These are phyloP conservation scores for Eulemur albifrons DNA, from an alignment of 2,797 vertebrate genomes.

Conservation along the genomic window DNA sequence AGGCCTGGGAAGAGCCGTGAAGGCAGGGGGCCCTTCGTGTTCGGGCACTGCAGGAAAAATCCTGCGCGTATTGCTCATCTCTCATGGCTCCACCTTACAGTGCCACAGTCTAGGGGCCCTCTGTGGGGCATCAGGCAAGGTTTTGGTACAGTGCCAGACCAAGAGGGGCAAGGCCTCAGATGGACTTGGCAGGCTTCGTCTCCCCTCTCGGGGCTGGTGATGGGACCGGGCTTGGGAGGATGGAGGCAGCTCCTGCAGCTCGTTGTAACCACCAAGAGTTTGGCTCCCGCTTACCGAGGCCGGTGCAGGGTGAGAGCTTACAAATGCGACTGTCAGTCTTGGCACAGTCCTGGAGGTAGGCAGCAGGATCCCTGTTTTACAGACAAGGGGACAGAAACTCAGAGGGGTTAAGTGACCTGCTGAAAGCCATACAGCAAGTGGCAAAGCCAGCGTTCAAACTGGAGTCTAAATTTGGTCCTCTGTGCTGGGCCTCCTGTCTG, in stretches of 20 bases:
- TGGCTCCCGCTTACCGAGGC: not conserved
- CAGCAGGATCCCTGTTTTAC: not conserved
- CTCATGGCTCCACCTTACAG: not conserved
- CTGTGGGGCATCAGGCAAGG: not conserved
- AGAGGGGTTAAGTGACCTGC: not conserved
- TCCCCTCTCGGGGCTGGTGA: not conserved
- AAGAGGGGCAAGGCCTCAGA: not conserved
- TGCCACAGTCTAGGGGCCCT: not conserved
- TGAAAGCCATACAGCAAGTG: not conserved
- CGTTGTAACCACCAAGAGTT: no score
- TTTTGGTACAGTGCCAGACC: not conserved
- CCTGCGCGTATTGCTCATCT: not conserved
- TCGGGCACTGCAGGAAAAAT: not conserved
- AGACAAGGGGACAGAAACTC: not conserved
- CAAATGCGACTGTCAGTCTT: not conserved
- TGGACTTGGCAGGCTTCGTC: not conserved
- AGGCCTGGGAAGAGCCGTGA: not conserved
- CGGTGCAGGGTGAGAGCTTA: not conserved
- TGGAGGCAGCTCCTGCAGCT: not conserved
- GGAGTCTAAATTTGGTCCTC: not conserved
- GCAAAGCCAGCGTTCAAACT: not conserved
- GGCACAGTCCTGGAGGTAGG: not conserved
- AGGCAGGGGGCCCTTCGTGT: accelerated
- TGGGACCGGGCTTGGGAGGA: not conserved
- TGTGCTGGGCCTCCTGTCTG: not conserved